Evolutionary conservation across 30 jellyfish, hydroid and myxozoan species (phyloP), one percentile per base, ranked within the genome.

Genomic region (Sanderia malayensis): DNA sequence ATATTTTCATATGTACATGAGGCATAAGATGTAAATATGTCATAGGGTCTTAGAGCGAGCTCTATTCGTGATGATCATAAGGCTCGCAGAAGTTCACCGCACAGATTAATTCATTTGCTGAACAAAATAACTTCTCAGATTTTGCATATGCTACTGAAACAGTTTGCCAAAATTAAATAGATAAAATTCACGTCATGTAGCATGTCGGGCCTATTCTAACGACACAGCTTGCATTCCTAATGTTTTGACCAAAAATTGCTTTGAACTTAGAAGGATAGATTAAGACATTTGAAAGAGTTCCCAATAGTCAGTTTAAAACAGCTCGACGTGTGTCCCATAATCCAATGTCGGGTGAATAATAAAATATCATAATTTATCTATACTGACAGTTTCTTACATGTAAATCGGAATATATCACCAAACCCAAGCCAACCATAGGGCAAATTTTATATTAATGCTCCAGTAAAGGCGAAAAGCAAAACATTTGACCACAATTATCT

Each of bases 201-300:
- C 64, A 19, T 19, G 18, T 19, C n/a, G 18, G 64, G 27, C 23
- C 27, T 19, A 49, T 49, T 49, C 64, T 49, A 18, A 9, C n/a
- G 27, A 19, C 64, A 2, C 64, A 49, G 64, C 64, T 49, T 8
- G 64, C 18, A 2, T 49, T 49, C 64, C 3, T 49, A 49, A 49
- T 19, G 24, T 9, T 49, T 15, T 9, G 27, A 49, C 64, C 64
- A 49, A 49, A 49, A 49, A 49, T 49, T 19, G 18, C 64, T 4
- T 15, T 9, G 64, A 15, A 2, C 64, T 8, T 49, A 49, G 64
- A 49, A 49, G 64, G 64, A 9, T 49, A 49, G 64, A 49, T 49
- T 49, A 49, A 3, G 3, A 8, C 7, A 49, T 49, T 49, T 49
- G 64, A 49, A 49, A 49, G 64, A 49, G 64, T 19, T 15, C 18